Conservation (phyloP, 2,113 vertebrate species). For the Grus americana region DNA sequence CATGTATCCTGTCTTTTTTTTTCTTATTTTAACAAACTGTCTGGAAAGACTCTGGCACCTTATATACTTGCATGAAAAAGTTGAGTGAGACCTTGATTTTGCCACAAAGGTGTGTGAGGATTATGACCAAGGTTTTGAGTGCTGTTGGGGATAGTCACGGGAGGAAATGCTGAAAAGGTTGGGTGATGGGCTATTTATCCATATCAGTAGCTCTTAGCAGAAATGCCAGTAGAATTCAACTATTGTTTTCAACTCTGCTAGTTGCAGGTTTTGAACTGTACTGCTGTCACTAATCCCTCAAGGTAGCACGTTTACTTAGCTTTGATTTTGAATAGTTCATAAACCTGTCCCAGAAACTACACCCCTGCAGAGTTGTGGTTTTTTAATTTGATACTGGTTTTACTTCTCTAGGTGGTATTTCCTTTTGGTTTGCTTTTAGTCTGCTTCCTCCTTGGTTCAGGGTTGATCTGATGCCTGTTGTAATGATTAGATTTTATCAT, state of each 20-base stretch:
- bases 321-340: conserved; percentile 18
- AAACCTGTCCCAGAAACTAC: background rate
- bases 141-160: background rate
- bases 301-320: background rate
- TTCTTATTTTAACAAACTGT: background rate
- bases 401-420: background rate
- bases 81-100: background rate
- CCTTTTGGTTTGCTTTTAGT: conserved; percentile 17
- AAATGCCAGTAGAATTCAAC: background rate
- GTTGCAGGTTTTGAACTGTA: background rate
- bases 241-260: background rate
- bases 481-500: conserved; percentile 36
- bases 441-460: background rate
- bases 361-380: background rate
- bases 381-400: background rate
- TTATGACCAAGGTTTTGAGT: background rate
- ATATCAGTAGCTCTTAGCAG: background rate
- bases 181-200: background rate
- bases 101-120: background rate
- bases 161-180: background rate
- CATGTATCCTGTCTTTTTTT: background rate
- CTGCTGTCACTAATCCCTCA: background rate
- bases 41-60: background rate
- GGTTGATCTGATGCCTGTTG: background rate
- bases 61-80: background rate